Percentiles rank a stretch among this genome's conserved stretches.
Evolutionary conservation across 1,140 invertebrate species (phyloP).

Genomic region (Philopotamus ludificatus): DNA sequence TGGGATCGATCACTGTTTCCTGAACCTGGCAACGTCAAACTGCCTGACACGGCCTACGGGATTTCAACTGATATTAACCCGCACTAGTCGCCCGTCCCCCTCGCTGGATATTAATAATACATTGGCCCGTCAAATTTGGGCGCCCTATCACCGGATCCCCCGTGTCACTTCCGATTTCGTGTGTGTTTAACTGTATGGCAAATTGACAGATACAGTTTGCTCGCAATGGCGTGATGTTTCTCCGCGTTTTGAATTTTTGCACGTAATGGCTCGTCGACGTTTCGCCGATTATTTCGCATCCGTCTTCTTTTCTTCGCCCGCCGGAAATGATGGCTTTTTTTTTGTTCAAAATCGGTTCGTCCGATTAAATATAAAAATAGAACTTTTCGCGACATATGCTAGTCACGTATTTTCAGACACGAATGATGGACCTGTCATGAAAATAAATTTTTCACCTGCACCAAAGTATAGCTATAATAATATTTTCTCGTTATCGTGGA

Average conservation of each 20-base stretch:
- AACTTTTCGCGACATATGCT: background rate
- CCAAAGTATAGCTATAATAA: background rate
- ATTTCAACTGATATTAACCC: background rate
- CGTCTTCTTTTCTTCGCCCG: too few relatives aligned
- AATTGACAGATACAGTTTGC: too few relatives aligned
- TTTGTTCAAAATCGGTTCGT: background rate
- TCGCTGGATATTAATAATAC: too few relatives aligned
- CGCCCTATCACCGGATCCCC: too few relatives aligned
- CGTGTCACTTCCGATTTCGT: too few relatives aligned
- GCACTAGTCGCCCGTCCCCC: too few relatives aligned
- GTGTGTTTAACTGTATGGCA: too few relatives aligned
- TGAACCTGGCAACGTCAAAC: background rate
- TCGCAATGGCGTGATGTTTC: too few relatives aligned
- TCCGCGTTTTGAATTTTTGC: too few relatives aligned
- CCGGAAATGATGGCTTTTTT: conserved; percentile 1
- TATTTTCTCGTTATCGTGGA: background rate
- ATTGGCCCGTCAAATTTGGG: too few relatives aligned
- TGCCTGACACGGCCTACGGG: background rate
- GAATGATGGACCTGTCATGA: conserved; percentile 27
- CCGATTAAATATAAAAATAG: background rate
- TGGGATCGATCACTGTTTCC: background rate
- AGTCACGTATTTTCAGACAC: conserved; percentile 15
- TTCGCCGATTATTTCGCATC: too few relatives aligned
- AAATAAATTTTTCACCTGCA: conserved; percentile 24
- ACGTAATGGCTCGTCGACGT: too few relatives aligned